phyloP scores from a whole-genome alignment of 2,888 invertebrate species.

The Cremastinae sp. region DNA sequence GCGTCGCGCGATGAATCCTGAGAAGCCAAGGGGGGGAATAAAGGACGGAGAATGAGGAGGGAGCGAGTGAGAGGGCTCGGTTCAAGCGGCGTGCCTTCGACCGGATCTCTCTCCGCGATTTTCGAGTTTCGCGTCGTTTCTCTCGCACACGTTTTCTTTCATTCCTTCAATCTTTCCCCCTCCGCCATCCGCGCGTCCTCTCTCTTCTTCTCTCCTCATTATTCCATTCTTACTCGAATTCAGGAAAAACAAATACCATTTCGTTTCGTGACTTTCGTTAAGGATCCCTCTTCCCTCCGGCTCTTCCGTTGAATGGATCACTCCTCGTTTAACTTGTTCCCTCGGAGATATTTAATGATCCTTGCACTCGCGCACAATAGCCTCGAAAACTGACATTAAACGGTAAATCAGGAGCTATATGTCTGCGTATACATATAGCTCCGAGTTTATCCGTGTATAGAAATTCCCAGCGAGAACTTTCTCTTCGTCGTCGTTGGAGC shows the following conservation, averaged over 20 bases:
- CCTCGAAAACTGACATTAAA: conserved; percentile 6
- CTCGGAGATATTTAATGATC: conserved; percentile 25
- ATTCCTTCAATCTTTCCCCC: conserved; percentile 29
- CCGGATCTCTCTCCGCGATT: conserved; percentile 34
- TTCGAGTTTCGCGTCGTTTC: conserved; percentile 46
- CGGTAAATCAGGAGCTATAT: not conserved
- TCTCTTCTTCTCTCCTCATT: conserved; percentile 22
- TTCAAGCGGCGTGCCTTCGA: conserved; percentile 44
- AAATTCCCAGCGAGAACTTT: too few relatives aligned
- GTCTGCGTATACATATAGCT: too few relatives aligned
- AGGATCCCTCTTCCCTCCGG: not conserved
- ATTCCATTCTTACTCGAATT: conserved; percentile 37
- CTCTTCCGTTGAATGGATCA: conserved; percentile 3
- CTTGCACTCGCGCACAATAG: conserved; percentile 7
- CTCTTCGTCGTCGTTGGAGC: too few relatives aligned
- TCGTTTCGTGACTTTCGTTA: conserved; percentile 31
- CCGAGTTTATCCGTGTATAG: too few relatives aligned
- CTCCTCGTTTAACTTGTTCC: conserved; percentile 27
- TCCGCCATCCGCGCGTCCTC: too few relatives aligned
- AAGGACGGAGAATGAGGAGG: not conserved
- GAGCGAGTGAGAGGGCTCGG: conserved; percentile 13
- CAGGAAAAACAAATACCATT: conserved; percentile 39
- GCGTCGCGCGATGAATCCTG: conserved; percentile 63
- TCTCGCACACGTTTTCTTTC: conserved; percentile 16
- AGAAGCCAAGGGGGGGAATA: conserved; percentile 43